Percentiles rank a stretch among this genome's conserved stretches.
Conservation (phyloP, 2,888 invertebrate species). For the Mythimna albipuncta region DNA sequence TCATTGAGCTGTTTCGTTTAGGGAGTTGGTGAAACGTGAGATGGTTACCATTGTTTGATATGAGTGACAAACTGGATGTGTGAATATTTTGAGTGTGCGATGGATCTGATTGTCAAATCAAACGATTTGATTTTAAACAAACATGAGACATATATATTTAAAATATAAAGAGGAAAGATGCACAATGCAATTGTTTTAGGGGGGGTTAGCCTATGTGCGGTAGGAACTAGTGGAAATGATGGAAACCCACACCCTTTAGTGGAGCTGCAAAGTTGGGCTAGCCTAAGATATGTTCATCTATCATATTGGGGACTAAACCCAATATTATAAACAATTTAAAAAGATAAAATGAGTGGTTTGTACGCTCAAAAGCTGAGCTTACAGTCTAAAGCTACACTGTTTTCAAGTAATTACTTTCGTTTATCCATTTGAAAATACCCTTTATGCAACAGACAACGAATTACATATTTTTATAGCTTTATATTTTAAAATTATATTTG, state of each 20-base stretch:
- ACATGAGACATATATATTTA: neutral
- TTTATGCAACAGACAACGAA: slow-evolving; percentile 10
- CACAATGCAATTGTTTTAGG: too few relatives aligned
- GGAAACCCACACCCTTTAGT: too few relatives aligned
- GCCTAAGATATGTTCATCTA: neutral
- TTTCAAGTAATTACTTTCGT: neutral
- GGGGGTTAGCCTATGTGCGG: too few relatives aligned
- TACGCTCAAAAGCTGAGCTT: neutral
- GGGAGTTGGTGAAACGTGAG: slow-evolving; percentile 28
- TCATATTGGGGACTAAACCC: neutral
- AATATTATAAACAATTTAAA: neutral
- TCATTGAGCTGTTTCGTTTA: slow-evolving; percentile 58
- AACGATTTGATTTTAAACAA: neutral
- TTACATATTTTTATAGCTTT: neutral
- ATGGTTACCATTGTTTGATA: slow-evolving; percentile 22
- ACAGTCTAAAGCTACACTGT: neutral
- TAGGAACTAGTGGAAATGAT: too few relatives aligned
- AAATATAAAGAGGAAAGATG: too few relatives aligned
- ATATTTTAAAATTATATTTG: slow-evolving; percentile 22
- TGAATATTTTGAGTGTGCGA: neutral
- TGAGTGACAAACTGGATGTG: neutral
- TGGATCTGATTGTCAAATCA: neutral
- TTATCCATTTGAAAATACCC: neutral
- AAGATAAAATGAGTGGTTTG: neutral
- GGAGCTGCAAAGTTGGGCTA: too few relatives aligned